Conservation (phyloP, 2,113 vertebrate genomes). For the Emberiza fucata region DNA sequence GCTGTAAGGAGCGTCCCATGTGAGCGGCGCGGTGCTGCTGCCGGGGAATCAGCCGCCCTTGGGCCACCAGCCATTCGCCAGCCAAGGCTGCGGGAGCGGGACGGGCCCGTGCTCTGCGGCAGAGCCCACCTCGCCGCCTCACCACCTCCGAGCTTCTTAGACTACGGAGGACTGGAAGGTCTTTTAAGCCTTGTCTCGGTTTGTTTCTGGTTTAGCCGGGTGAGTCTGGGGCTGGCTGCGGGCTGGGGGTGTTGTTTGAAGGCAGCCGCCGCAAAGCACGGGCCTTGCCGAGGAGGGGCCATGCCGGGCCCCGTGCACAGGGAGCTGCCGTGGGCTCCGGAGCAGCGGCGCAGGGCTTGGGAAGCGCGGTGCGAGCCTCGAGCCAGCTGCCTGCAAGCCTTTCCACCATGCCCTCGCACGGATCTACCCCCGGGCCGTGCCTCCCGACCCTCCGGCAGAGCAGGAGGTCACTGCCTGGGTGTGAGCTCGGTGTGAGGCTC, state of each 20-base stretch:
- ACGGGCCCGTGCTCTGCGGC: not conserved
- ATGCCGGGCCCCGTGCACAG: not conserved
- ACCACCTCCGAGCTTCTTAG: not conserved
- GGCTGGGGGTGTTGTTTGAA: not conserved
- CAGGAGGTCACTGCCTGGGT: not conserved
- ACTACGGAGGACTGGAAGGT: not conserved
- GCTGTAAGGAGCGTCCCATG: not conserved
- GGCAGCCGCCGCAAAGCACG: not conserved
- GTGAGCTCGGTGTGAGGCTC: not conserved
- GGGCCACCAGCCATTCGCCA: not conserved
- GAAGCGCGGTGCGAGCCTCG: not conserved
- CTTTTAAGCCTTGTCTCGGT: not conserved
- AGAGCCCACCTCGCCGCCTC: not conserved
- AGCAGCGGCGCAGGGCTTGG: not conserved
- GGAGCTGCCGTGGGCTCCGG: not conserved
- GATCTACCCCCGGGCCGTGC: fast-evolving
- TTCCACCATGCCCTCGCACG: fast-evolving
- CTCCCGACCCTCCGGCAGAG: fast-evolving
- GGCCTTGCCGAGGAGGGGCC: not conserved
- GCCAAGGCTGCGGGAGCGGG: not conserved
- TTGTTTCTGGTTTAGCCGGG: not conserved
- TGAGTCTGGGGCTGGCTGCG: not conserved
- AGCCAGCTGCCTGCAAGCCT: not conserved
- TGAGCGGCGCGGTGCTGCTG: not conserved
- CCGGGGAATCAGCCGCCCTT: not conserved